phyloP scores from a whole-genome alignment of 1,140 invertebrate species.

The Platorchestia sp. region DNA sequence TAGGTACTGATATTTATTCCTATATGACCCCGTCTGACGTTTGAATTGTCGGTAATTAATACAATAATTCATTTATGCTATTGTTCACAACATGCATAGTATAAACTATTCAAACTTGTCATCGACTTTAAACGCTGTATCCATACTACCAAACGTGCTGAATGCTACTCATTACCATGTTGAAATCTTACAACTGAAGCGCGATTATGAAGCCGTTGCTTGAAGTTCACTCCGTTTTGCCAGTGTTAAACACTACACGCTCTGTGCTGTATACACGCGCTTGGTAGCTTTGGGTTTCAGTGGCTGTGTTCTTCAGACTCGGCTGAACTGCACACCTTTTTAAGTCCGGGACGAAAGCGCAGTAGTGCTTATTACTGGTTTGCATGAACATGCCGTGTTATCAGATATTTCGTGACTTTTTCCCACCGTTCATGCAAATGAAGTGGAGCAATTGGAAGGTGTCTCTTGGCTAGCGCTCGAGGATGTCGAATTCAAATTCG shows the following conservation, averaged over 20 bases:
- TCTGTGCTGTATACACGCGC: background rate
- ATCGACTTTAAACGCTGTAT: background rate
- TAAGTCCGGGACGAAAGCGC: background rate
- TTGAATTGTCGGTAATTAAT: background rate
- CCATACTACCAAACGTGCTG: background rate
- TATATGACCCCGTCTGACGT: background rate
- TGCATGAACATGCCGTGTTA: background rate
- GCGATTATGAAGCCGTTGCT: background rate
- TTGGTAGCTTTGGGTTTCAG: background rate
- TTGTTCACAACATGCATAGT: background rate
- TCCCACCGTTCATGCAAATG: background rate
- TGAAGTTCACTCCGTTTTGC: background rate
- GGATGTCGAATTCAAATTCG: background rate
- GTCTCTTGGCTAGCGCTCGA: background rate
- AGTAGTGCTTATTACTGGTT: background rate
- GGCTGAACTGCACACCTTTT: background rate
- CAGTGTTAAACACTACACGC: background rate
- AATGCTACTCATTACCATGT: background rate
- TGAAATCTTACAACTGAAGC: background rate
- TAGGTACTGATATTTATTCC: background rate
- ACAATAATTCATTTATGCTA: background rate
- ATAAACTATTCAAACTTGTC: background rate
- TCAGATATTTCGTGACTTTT: background rate
- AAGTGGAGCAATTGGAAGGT: background rate
- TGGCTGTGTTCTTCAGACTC: background rate